A percentile compares a stretch with the other conserved stretches of the same genome.
These are phyloP conservation scores for Xenotilapia longispinis DNA, from an alignment of 2,113 vertebrate genomes.

Conservation along the genomic window DNA sequence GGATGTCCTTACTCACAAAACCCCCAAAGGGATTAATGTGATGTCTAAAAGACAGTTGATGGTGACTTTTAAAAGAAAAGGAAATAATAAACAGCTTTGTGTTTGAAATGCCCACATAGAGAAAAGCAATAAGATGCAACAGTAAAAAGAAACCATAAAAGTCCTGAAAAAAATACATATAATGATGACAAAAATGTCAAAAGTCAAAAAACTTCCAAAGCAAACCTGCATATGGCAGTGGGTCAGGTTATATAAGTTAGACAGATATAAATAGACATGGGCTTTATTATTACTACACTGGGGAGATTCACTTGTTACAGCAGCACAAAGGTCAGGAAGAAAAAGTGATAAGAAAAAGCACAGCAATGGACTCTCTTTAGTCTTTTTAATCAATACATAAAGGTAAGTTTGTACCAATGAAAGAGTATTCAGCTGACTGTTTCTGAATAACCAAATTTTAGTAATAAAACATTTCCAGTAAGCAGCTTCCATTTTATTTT, in stretches of 20 bases:
- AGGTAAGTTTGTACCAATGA: neutral
- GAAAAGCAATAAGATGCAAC: neutral
- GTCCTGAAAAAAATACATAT: neutral
- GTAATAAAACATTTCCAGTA: neutral
- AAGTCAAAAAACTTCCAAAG: neutral
- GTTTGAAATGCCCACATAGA: neutral
- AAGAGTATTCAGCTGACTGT: neutral
- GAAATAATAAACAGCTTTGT: neutral
- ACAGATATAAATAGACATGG: neutral
- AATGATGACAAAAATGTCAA: fast-evolving
- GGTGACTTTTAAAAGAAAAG: neutral
- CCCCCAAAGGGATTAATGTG: neutral
- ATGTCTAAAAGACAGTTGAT: fast-evolving
- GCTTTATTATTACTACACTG: neutral
- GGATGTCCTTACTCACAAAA: neutral
- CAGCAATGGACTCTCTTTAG: neutral
- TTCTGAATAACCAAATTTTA: neutral
- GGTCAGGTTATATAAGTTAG: neutral
- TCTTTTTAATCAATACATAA: neutral
- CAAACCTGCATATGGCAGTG: neutral
- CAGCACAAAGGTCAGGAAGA: neutral
- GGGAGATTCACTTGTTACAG: neutral
- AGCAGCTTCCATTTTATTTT: neutral
- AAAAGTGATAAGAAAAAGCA: neutral
- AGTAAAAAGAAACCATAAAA: neutral